These are phyloP conservation scores for Mus minutoides DNA, from an alignment of 2,797 vertebrate genomes.

Conservation along the genomic window DNA sequence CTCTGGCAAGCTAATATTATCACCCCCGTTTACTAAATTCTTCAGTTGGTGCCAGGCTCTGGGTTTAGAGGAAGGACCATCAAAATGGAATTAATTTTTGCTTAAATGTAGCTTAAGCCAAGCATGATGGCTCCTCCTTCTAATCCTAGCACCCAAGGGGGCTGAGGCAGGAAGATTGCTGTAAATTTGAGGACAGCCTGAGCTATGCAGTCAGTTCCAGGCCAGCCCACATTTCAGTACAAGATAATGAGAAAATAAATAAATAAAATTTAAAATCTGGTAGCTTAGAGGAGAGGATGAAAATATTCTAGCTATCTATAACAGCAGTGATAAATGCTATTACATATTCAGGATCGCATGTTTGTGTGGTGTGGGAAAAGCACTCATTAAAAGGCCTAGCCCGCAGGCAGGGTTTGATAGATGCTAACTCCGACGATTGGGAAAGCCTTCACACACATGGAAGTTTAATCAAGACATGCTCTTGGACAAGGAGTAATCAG, in stretches of 20 bases:
- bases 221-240: not conserved
- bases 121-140: not conserved
- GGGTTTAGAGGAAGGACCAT: not conserved
- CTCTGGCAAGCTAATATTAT: conserved; percentile 57
- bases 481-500: not conserved
- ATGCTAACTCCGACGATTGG: not conserved
- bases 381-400: not conserved
- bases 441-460: not conserved
- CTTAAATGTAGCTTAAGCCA: not conserved
- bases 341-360: not conserved
- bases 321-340: not conserved
- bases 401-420: not conserved
- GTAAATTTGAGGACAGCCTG: not conserved
- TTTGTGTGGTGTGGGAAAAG: not conserved
- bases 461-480: not conserved
- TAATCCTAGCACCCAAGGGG: not conserved
- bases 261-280: not conserved
- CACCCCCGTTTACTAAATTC: conserved; percentile 43
- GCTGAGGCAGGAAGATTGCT: not conserved
- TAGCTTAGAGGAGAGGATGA: conserved; percentile 18
- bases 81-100: conserved; percentile 34
- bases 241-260: not conserved
- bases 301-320: conserved; percentile 5
- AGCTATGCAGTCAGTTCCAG: not conserved
- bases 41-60: conserved; percentile 36